Evolutionary conservation across 2,888 invertebrate species (phyloP), one percentile per base, ranked within the genome.

Genomic region (Allophyes oxyacanthae): DNA sequence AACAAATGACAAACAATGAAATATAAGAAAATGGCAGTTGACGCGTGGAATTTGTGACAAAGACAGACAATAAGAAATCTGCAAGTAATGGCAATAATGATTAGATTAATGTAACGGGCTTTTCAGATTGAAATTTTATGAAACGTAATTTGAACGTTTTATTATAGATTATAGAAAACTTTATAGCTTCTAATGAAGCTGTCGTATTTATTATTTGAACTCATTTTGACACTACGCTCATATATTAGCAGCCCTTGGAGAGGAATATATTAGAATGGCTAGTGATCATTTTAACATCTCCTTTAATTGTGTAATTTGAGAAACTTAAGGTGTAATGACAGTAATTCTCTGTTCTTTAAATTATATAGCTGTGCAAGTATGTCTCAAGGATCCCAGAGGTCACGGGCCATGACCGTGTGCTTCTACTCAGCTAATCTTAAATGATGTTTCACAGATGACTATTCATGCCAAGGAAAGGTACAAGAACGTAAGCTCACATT

Each of bases 11-110:
- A 28, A 36, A 32, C 14, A 8, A 36, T 20, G 1, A 32, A 34
- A 34, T 8, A 1, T 25, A 25, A 30, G 1, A 11, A 32, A 20
- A 11, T 9, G 13, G 9, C 3, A 20, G 7, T 20, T 20, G 20
- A 14, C 13, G 1, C 9, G 4, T 14, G 20, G 9, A 15, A 36
- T 20, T 33, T 20, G 10, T 41, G 6, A 26, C 26, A 20, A 15
- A 13, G 6, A 53, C 25, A 48, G 30, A 56, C n/a, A n/a, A 45
- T 32, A 25, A 25, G 11, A 44, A 55, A 37, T 30, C 2, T 36
- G 13, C 4, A 14, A 20, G 9, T 20, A 20, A 20, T 20, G 20
- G 4, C 20, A 4, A 30, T 5, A 6, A 1, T 33, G 13, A 14
- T 28, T 20, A 20, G 20, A 13, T 14, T 13, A n/a, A 15, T 26